Base-by-base conservation (phyloP, 1,140 invertebrate genomes). In the Trichonephila clavipes region DNA sequence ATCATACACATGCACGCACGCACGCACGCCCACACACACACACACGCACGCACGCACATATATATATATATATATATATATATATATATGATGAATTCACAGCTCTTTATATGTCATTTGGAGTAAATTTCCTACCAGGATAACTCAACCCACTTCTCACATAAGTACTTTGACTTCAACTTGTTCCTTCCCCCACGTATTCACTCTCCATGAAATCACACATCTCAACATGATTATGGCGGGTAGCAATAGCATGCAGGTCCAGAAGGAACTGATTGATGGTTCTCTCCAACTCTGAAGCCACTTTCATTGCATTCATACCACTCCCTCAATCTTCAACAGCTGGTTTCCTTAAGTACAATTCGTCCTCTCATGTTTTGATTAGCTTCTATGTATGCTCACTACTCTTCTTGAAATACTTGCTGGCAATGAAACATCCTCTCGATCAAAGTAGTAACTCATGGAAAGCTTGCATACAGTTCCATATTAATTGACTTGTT, bases 401-500 rank as follows among this genome's bases (percentile, higher is more conserved):
- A 59, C 96, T 96, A 7, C 95, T 95, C 28, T 97, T 95, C 94
- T 96, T 96, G 96, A 97, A 97, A 95, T 95, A 97, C 94, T 97
- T 97, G 88, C 95, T 34, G 95, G 95, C 51, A 97, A 95, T n/a
- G 97, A 97, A n/a, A 97, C 96, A 95, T 97, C 97, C 95, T 97
- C 97, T 28, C 97, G 95, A 94, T 97, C 96, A 94, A 97, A 97
- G 95, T 97, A 96, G 94, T 95, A 96, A 61, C 96, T 95, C 97
- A 98, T 98, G 34, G 97, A 97, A 95, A 98, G 95, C 97, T 97
- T 12, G 98, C 98, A 94, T 97, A 97, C 5, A 99, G 95, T 96
- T 99, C 98, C 96, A 98, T 96, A 96, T 98, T 98, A 95, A 99
- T 98, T 96, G 99, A 98, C 89, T 97, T 97, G 95, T 99, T 98